Evolutionary conservation across 2,888 invertebrate species (phyloP).

Genomic region (Hemistola chrysoprasaria): DNA sequence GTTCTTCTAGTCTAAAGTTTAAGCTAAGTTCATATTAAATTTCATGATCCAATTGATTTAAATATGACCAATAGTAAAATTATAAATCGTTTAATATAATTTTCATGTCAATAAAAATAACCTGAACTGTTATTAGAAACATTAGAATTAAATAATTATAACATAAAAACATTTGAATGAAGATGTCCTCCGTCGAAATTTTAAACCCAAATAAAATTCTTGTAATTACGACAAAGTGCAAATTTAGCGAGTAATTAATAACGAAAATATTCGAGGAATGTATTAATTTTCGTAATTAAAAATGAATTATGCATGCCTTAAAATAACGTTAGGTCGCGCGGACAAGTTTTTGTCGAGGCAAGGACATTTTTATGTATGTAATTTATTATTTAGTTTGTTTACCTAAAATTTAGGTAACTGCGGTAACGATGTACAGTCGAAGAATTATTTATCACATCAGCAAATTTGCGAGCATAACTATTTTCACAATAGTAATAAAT

Average conservation of each 20-base stretch:
- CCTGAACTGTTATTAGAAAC: too few species aligned
- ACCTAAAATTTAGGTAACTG: background rate
- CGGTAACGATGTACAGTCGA: too few species aligned
- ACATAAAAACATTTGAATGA: background rate
- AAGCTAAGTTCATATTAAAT: too few species aligned
- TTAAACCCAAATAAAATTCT: slow-evolving; percentile 7
- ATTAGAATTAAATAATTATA: too few species aligned
- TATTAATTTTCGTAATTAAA: slow-evolving; percentile 17
- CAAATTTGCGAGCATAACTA: too few species aligned
- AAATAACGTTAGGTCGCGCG: slow-evolving; percentile 6
- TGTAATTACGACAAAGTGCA: slow-evolving; percentile 12
- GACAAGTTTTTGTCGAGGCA: slow-evolving; percentile 8
- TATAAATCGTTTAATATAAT: too few species aligned
- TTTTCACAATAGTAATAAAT: too few species aligned
- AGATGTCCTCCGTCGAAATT: slow-evolving; percentile 1
- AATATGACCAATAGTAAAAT: too few species aligned
- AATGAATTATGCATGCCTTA: slow-evolving; percentile 10
- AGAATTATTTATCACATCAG: too few species aligned
- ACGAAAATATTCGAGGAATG: slow-evolving; percentile 8
- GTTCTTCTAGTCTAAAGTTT: too few species aligned
- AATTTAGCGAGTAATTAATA: slow-evolving; percentile 13
- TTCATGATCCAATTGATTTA: too few species aligned
- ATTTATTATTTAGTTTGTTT: background rate
- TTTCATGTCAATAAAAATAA: too few species aligned
- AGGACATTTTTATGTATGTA: background rate